Conservation (phyloP, 1,140 invertebrate species). For the Carposina sasakii region DNA sequence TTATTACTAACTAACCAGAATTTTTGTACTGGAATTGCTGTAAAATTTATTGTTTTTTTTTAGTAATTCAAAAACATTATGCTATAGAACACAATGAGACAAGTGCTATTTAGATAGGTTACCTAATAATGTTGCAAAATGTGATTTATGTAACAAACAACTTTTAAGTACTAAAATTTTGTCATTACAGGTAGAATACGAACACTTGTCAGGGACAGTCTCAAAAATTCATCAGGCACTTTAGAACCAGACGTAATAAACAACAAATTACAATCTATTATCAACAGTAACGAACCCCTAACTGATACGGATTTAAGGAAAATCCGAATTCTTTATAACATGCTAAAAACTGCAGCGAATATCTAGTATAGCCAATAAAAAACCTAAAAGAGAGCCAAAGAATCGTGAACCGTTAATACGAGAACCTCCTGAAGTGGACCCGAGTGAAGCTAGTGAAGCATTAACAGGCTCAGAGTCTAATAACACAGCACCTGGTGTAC, state of each 20-base stretch:
- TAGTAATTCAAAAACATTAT: not conserved
- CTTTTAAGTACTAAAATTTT: not conserved
- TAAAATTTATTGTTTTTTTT: not conserved
- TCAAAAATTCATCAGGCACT: slow-evolving; percentile 37
- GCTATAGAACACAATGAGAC: not conserved
- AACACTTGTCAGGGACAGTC: slow-evolving; percentile 34
- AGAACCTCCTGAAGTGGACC: slow-evolving; percentile 10
- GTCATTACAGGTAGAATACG: slow-evolving; percentile 44
- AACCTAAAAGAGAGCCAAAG: slow-evolving; percentile 10
- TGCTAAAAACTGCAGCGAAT: slow-evolving; percentile 41
- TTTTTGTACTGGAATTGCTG: not conserved
- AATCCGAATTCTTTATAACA: slow-evolving; percentile 57
- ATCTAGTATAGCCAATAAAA: slow-evolving; percentile 13
- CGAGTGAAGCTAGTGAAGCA: slow-evolving; percentile 8
- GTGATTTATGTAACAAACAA: not conserved
- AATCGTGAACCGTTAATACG: slow-evolving; percentile 16
- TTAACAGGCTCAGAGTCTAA: slow-evolving; percentile 10
- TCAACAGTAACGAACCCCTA: slow-evolving; percentile 28
- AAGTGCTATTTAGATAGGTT: not conserved
- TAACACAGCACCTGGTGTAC: slow-evolving; percentile 13
- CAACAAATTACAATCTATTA: slow-evolving; percentile 37
- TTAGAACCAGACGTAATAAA: slow-evolving; percentile 48
- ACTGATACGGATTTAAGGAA: slow-evolving; percentile 47
- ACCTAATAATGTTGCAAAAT: not conserved
- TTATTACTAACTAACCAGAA: not conserved